phyloP scores from a whole-genome alignment of 2,113 vertebrate species.

The Globicephala melas region DNA sequence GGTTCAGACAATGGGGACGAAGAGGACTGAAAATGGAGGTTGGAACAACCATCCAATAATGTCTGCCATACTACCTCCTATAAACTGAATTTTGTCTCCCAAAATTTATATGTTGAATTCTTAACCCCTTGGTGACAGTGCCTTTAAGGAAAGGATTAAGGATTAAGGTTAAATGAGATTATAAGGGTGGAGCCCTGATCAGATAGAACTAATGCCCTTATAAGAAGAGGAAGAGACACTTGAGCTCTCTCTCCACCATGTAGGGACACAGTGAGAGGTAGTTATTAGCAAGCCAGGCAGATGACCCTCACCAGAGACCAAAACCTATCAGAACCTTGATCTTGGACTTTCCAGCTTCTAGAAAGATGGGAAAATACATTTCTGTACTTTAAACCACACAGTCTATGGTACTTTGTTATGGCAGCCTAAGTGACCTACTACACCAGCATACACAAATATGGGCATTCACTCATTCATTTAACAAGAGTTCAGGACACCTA shows the following conservation, averaged over 20 bases:
- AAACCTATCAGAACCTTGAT: neutral
- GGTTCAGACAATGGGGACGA: neutral
- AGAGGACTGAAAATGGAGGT: neutral
- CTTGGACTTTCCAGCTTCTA: neutral
- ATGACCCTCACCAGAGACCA: neutral
- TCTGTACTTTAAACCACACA: neutral
- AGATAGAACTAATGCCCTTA: neutral
- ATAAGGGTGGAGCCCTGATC: neutral
- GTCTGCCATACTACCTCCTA: neutral
- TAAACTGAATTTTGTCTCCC: neutral
- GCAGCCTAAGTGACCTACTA: neutral
- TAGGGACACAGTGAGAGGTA: neutral
- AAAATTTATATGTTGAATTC: neutral
- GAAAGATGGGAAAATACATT: neutral
- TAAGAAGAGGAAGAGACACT: neutral
- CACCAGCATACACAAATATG: neutral
- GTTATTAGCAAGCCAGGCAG: neutral
- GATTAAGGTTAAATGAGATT: neutral
- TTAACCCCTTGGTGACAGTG: rapidly evolving
- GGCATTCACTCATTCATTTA: neutral
- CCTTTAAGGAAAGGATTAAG: neutral
- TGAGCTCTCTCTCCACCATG: neutral
- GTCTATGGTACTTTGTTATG: neutral
- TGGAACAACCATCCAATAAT: no score
- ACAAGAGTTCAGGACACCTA: neutral